Percentiles rank a stretch among this genome's conserved stretches.
These are phyloP conservation scores for Rhyzopertha dominica DNA, from an alignment of 1,140 invertebrate species.

Conservation along the genomic window DNA sequence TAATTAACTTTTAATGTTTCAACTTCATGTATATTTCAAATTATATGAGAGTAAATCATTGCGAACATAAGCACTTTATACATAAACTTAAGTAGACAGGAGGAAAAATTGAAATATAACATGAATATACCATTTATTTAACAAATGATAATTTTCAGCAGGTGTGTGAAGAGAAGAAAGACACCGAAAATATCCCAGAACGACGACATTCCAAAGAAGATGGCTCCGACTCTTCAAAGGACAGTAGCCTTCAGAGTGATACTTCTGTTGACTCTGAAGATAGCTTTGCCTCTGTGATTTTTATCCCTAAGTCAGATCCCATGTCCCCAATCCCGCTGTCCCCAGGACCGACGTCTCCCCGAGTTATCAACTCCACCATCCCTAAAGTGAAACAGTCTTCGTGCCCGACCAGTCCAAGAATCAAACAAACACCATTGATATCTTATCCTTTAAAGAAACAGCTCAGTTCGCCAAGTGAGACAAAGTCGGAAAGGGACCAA, in stretches of 20 bases:
- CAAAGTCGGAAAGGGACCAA: constrained; percentile 45
- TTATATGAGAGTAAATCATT: too few relatives aligned
- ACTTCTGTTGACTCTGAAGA: constrained; percentile 91
- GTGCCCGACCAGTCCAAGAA: constrained; percentile 55
- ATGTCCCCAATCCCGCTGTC: constrained; percentile 54
- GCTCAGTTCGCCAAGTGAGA: constrained; percentile 52
- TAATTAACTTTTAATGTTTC: too few relatives aligned
- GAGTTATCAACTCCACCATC: constrained; percentile 56
- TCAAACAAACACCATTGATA: constrained; percentile 51
- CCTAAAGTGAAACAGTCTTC: constrained; percentile 61
- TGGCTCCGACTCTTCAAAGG: constrained; percentile 85
- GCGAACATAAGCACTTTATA: too few relatives aligned
- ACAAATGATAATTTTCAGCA: constrained; percentile 15
- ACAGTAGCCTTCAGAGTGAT: constrained; percentile 86
- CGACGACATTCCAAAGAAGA: constrained; percentile 71
- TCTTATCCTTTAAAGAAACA: constrained; percentile 54
- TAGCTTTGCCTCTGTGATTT: constrained; percentile 87
- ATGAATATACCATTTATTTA: constrained; percentile 1
- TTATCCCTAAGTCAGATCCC: constrained; percentile 66
- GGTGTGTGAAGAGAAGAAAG: constrained; percentile 32
- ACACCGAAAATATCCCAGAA: constrained; percentile 46
- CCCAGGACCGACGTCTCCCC: constrained; percentile 55
- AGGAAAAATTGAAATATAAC: too few relatives aligned
- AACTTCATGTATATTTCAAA: too few relatives aligned
- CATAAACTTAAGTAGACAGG: too few relatives aligned